phyloP scores from a whole-genome alignment of 1,140 invertebrate genomes.

The Meloidogyne floridensis region DNA sequence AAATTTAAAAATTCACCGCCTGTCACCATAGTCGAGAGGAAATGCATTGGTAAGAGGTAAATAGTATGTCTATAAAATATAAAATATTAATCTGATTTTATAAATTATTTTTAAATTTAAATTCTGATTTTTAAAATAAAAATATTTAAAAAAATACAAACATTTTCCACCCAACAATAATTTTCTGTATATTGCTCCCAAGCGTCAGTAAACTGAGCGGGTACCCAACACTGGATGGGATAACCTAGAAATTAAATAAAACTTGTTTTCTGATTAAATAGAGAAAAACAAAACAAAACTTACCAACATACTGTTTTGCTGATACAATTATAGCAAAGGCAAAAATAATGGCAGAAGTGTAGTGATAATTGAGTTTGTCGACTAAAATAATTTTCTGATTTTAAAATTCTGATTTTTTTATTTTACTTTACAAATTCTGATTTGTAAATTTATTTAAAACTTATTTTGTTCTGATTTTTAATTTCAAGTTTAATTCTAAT shows the following conservation, averaged over 20 bases:
- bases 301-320: slow-evolving; percentile 65
- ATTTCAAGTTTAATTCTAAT: too few species aligned
- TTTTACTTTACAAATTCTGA: too few species aligned
- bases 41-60: slow-evolving; percentile 64
- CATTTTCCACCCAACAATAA: slow-evolving; percentile 66
- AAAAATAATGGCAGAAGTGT: slow-evolving; percentile 66
- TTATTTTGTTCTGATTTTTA: too few species aligned
- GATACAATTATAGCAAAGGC: slow-evolving; percentile 66
- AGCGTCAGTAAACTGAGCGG: slow-evolving; percentile 66
- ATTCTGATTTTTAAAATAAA: neutral
- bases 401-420: too few species aligned
- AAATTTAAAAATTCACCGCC: slow-evolving; percentile 45
- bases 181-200: slow-evolving; percentile 66
- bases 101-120: neutral
- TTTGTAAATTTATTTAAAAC: too few species aligned
- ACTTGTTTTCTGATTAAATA: too few species aligned
- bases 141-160: neutral
- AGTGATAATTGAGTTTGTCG: slow-evolving; percentile 66
- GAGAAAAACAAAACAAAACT: slow-evolving; percentile 11
- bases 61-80: slow-evolving; percentile 55
- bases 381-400: slow-evolving; percentile 32
- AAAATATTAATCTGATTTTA: neutral
- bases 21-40: slow-evolving; percentile 63
- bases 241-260: slow-evolving; percentile 48
- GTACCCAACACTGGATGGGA: slow-evolving; percentile 66